Evolutionary conservation across 2,113 vertebrate species (phyloP).

Genomic region (Misgurnus mizolepis): DNA sequence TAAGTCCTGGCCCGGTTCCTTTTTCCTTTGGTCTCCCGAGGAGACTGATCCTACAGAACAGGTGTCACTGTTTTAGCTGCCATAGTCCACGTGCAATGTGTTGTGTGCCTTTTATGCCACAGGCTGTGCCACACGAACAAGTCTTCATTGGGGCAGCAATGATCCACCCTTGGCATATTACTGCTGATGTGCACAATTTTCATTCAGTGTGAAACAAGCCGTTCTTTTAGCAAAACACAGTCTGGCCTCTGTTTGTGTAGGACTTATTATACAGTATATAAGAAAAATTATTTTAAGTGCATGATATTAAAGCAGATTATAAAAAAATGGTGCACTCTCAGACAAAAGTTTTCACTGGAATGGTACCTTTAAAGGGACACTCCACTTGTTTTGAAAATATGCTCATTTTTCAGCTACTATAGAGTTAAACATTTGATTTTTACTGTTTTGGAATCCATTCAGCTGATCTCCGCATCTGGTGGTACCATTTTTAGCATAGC

Average conservation of each 20-base stretch:
- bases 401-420: too few species aligned
- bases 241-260: background rate
- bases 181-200: background rate
- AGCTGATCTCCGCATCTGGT: too few species aligned
- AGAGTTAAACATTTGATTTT: too few species aligned
- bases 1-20: conserved; percentile 39
- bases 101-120: conserved; percentile 24
- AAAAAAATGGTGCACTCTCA: too few species aligned
- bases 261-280: too few species aligned
- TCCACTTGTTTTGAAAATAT: too few species aligned
- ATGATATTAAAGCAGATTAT: too few species aligned
- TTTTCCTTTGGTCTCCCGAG: conserved; percentile 55
- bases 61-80: conserved; percentile 70
- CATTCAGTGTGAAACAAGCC: conserved; percentile 15
- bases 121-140: conserved; percentile 20
- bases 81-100: conserved; percentile 26
- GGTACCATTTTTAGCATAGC: too few species aligned
- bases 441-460: too few species aligned
- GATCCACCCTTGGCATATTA: conserved; percentile 6
- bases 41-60: conserved; percentile 71
- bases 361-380: too few species aligned
- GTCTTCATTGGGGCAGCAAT: conserved; percentile 10
- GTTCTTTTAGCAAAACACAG: background rate
- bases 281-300: too few species aligned
- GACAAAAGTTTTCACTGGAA: too few species aligned